These are phyloP conservation scores for Gnathonemus echidnorhynchus DNA, from an alignment of 2,113 vertebrate species.

Conservation along the genomic window DNA sequence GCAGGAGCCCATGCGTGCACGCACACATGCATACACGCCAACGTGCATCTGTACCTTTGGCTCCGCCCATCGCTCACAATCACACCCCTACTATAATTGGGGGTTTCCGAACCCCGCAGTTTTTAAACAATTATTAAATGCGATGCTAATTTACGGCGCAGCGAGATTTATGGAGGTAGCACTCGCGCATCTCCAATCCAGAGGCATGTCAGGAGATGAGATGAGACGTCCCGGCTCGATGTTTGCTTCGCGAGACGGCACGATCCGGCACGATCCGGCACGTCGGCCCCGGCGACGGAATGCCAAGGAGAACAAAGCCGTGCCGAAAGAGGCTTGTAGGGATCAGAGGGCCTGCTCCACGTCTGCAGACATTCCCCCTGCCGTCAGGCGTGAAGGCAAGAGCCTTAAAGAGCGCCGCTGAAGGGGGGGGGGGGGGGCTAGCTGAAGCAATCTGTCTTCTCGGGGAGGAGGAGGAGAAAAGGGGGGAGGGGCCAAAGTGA, in stretches of 20 bases:
- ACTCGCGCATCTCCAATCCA: slow-evolving; percentile 40
- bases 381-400: slow-evolving; percentile 45
- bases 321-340: slow-evolving; percentile 33
- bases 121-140: slow-evolving; percentile 42
- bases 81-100: not conserved
- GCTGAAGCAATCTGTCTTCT: slow-evolving; percentile 46
- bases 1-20: not conserved
- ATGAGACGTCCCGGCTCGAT: slow-evolving; percentile 29
- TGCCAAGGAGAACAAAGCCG: slow-evolving; percentile 39
- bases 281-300: slow-evolving; percentile 36
- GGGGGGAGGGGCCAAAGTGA: not conserved
- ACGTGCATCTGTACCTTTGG: not conserved
- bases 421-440: slow-evolving; percentile 57
- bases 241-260: slow-evolving; percentile 34
- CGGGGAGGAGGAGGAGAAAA: not conserved
- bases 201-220: slow-evolving; percentile 27
- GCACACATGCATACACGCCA: not conserved
- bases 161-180: slow-evolving; percentile 37
- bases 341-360: slow-evolving; percentile 43
- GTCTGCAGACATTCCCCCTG: slow-evolving; percentile 46
- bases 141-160: slow-evolving; percentile 33
- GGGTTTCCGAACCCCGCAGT: not conserved
- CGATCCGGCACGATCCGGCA: slow-evolving; percentile 19
- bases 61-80: not conserved
- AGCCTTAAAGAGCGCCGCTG: slow-evolving; percentile 38